A percentile compares a stretch with the other conserved stretches of the same genome.
Conservation (phyloP, 53 echinoderm and acorn worm species). For the Holothuria scabra region DNA sequence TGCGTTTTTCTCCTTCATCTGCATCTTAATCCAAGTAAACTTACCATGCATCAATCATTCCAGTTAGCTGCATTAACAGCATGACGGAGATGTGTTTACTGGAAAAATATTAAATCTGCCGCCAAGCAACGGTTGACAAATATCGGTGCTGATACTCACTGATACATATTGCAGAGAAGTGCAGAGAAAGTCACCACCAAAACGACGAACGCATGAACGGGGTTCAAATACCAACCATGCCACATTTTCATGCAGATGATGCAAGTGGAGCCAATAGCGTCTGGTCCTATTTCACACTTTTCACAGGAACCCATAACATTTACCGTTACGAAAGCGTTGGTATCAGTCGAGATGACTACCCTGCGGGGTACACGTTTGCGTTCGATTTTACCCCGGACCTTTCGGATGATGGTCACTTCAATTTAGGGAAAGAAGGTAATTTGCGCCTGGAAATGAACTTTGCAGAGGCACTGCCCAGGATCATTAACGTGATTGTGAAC, state of each 20-base stretch:
- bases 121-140: too few species aligned
- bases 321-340: constrained; percentile 40
- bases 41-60: too few species aligned
- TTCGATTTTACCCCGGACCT: constrained; percentile 63
- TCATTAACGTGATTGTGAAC: constrained; percentile 57
- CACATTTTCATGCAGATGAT: constrained; percentile 2
- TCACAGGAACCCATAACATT: constrained; percentile 38
- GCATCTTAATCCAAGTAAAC: too few species aligned
- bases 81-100: too few species aligned
- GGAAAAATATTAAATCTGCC: too few species aligned
- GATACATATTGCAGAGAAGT: too few species aligned
- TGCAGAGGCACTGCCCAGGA: constrained; percentile 42
- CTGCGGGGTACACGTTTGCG: constrained; percentile 46
- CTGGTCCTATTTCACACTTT: constrained; percentile 44
- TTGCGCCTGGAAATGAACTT: constrained; percentile 67
- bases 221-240: constrained; percentile 45
- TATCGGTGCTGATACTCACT: too few species aligned
- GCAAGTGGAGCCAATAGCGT: constrained; percentile 18
- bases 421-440: constrained; percentile 59
- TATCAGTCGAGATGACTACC: constrained; percentile 53
- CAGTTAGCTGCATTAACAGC: too few species aligned
- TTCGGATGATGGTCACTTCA: constrained; percentile 56
- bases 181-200: too few species aligned
- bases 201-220: too few species aligned
- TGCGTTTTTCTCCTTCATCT: too few species aligned